Conservation (phyloP, 2,797 vertebrate species). For the Avahi laniger region DNA sequence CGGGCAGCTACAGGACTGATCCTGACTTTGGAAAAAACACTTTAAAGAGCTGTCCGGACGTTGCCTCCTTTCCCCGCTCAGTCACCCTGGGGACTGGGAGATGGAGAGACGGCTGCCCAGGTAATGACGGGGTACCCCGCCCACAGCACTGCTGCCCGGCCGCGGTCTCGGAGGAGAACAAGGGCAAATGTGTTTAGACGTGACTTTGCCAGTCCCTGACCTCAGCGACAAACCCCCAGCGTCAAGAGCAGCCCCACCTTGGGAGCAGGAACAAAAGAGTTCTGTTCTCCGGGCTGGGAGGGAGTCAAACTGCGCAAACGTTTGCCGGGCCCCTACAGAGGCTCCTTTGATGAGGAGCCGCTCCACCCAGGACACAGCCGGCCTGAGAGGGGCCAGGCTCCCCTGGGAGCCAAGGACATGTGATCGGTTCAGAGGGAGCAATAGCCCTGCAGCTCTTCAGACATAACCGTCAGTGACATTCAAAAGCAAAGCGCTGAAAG, state of each 20-base stretch:
- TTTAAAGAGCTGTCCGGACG: conserved; percentile 78
- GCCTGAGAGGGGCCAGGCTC: neutral
- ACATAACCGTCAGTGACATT: neutral
- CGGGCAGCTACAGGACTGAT: conserved; percentile 81
- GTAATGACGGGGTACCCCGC: conserved; percentile 66
- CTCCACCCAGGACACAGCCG: neutral
- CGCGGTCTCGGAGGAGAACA: neutral
- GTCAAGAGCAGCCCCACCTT: conserved; percentile 60
- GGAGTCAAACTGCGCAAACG: conserved; percentile 17
- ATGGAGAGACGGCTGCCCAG: conserved; percentile 79
- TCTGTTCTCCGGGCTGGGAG: conserved; percentile 13
- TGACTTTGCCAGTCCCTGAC: conserved; percentile 13
- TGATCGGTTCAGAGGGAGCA: neutral
- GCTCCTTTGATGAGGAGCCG: conserved; percentile 57
- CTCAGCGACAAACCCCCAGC: conserved; percentile 43
- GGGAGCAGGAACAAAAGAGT: conserved; percentile 65
- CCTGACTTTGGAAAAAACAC: conserved; percentile 81
- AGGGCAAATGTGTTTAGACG: conserved; percentile 41
- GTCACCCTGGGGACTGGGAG: conserved; percentile 65
- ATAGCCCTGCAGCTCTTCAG: neutral
- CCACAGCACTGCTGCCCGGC: neutral
- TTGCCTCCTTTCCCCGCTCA: conserved; percentile 72
- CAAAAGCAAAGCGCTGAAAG: neutral
- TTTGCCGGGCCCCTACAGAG: neutral
- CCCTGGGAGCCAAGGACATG: neutral